Conservation (phyloP, 2,113 vertebrate genomes). For the Agelaius phoeniceus region DNA sequence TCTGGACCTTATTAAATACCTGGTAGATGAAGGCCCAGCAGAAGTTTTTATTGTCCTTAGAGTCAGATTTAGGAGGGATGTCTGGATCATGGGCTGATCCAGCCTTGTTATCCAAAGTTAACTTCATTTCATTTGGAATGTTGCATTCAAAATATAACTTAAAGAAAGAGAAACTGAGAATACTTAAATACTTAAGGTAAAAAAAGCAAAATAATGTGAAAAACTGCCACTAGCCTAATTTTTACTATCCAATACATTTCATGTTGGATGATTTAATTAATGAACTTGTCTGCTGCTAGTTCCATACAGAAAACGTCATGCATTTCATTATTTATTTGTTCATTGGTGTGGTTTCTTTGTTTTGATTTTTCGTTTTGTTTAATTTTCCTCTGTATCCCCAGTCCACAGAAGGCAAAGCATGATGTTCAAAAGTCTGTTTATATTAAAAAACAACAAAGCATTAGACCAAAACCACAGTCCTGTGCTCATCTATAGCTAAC, state of each 20-base stretch:
- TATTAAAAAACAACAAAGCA: constrained; percentile 54
- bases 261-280: constrained; percentile 16
- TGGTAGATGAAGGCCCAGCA: not conserved
- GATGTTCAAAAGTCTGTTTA: constrained; percentile 44
- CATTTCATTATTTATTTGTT: not conserved
- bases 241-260: not conserved
- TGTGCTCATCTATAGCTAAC: constrained; percentile 7
- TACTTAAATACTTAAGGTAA: not conserved
- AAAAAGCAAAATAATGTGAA: not conserved
- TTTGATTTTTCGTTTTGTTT: constrained; percentile 22
- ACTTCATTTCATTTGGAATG: not conserved
- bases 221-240: not conserved
- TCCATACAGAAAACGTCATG: not conserved
- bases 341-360: constrained; percentile 56
- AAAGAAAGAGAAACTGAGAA: not conserved
- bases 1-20: not conserved
- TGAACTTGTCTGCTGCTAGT: constrained; percentile 25
- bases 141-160: not conserved
- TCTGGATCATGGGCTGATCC: not conserved
- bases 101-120: constrained; percentile 1
- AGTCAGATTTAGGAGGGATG: not conserved
- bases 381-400: constrained; percentile 18
- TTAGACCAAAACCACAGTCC: constrained; percentile 30
- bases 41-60: not conserved
- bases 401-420: not conserved